Evolutionary conservation across 2,113 vertebrate genomes (phyloP).

Genomic region (Cygnus buccinator): DNA sequence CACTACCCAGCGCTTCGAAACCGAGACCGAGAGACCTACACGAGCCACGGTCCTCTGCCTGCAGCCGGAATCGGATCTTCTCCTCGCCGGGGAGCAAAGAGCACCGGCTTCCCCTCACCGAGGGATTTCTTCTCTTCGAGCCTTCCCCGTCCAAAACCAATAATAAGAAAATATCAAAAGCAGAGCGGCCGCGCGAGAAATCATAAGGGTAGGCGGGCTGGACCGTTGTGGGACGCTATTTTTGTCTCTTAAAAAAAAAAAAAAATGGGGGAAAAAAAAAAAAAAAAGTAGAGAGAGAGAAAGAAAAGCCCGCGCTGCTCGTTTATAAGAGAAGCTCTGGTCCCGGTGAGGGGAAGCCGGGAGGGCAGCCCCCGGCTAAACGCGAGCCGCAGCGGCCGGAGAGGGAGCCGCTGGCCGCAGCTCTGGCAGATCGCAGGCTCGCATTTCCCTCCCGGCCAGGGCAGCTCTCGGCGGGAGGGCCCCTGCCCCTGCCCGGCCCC

Average conservation of each 20-base stretch:
- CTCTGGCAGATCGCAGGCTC: not conserved
- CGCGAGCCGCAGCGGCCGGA: not conserved
- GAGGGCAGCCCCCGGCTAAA: not conserved
- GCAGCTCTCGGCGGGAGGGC: not conserved
- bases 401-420: not conserved
- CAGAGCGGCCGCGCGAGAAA: not conserved
- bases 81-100: not conserved
- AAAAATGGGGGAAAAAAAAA: not conserved
- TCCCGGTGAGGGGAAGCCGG: not conserved
- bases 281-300: fast-evolving
- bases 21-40: not conserved
- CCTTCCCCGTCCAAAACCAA: not conserved
- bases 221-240: not conserved
- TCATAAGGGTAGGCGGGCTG: not conserved
- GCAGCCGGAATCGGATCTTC: not conserved
- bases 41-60: not conserved
- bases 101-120: not conserved
- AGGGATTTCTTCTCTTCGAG: not conserved
- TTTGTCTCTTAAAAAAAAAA: not conserved
- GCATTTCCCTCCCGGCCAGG: not conserved
- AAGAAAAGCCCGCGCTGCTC: not conserved
- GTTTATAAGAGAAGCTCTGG: not conserved
- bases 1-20: not conserved
- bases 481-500: not conserved
- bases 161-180: not conserved